Percentiles rank a stretch among this genome's conserved stretches.
Evolutionary conservation across 2,888 invertebrate genomes (phyloP).

Genomic region (Troides oblongomaculatus): DNA sequence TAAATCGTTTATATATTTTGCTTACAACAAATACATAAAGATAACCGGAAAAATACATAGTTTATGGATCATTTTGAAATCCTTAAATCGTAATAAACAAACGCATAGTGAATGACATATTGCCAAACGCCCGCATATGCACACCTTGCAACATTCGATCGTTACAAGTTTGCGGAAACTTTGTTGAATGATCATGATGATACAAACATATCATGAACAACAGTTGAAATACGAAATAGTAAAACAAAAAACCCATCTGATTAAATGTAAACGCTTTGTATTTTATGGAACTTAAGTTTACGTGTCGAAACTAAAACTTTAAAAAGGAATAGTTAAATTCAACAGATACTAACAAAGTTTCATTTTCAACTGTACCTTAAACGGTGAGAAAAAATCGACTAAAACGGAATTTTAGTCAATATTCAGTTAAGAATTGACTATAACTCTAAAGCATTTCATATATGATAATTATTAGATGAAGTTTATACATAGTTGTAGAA

Average conservation of each 20-base stretch:
- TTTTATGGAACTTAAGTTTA: not conserved
- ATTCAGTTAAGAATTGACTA: not conserved
- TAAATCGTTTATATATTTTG: not conserved
- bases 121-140: conserved; percentile 32
- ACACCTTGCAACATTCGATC: not conserved
- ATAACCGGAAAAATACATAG: not conserved
- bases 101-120: conserved; percentile 34
- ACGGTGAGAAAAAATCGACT: not conserved
- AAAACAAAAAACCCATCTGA: not conserved
- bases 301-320: too few relatives aligned
- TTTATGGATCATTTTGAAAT: conserved; percentile 12
- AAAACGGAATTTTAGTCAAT: not conserved
- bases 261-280: not conserved
- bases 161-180: not conserved
- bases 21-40: not conserved
- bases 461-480: conserved; percentile 1
- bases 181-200: not conserved
- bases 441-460: not conserved
- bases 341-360: too few relatives aligned
- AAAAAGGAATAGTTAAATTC: too few relatives aligned
- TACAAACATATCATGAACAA: not conserved
- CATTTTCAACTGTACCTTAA: not conserved
- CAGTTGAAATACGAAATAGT: not conserved
- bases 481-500: not conserved
- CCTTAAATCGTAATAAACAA: conserved; percentile 1